Base-by-base conservation (phyloP, 2,113 vertebrate genomes). In the Cyrtonyx montezumae region DNA sequence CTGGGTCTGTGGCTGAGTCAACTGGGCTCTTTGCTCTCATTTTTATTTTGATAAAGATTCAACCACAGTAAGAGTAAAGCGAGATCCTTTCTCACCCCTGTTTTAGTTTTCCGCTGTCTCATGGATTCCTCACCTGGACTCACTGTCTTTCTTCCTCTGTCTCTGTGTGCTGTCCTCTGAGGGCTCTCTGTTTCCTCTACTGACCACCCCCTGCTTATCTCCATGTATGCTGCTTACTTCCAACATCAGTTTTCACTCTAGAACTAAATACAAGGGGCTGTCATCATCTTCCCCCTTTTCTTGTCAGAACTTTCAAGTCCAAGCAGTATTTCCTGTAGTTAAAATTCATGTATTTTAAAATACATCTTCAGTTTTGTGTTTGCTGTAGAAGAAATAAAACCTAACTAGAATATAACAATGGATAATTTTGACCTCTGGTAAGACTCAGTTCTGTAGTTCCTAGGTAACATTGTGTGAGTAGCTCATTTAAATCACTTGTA, bases 391-490 rank as follows among this genome's bases (percentile, higher is more conserved):
- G 36, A 94, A 90, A 51, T 48, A 63, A 88, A 74, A 26, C 15
- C 5, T 70, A 80, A 51, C 83, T 90, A 48, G 66, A 86, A 94
- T 68, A 88, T 88, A 84, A 62, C 34, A 63, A 66, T 76, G 30
- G 23, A 25, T 87, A 45, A 82, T 81, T 63, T 76, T 94, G 70
- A 26, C 30, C 67, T 90, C 53, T n/a, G 40, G 62, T 95, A 73
- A 79, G 56, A 66, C 73, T 91, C 75, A 91, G 63, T 69, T 88
- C 70, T 1, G 2, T 79, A 87, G 88, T 88, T 87, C 81, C 70
- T 94, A 89, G 87, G 80, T 95, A 88, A 90, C 88, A 68, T 73
- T 51, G 45, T 86, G 88, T 84, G 74, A 86, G 88, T 79, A 82
- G 88, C 59, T 94, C 70, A 37, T 70, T 87, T 93, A 90, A 90